Base-by-base conservation (phyloP, 2,797 vertebrate species). In the Peromyscus melanophrys region DNA sequence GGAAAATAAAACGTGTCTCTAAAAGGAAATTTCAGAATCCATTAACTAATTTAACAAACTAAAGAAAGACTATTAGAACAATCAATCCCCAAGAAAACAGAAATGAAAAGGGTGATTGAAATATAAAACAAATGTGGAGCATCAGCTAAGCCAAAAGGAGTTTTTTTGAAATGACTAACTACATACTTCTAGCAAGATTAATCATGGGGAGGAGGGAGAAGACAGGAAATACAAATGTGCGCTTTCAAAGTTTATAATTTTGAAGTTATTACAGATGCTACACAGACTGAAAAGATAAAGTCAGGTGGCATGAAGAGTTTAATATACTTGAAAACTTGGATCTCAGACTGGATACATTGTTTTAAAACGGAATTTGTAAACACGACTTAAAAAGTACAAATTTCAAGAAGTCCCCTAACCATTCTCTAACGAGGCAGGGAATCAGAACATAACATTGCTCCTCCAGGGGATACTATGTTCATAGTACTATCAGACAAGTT, bases 101-200 rank as follows among this genome's bases (percentile, higher is more conserved):
- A 92, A 69, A 61, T 92, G 27, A 73, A 55, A 90, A 52, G 0
- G 43, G n/a, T 75, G n/a, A 96, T 59, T 86, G 65, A 96, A 94
- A 83, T 94, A 73, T 52, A 19, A 67, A 97, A n/a, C 25, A 81
- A 92, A 92, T 65, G 43, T 34, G 63, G 61, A 93, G 23, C 40
- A 88, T 69, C 49, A 93, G 73, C 65, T 65, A 96, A 95, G n/a
- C 4, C 65, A 88, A 61, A 21, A 90, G 6, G 81, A 91, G n/a
- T 67, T 90, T 92, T 91, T 77, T 89, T 89, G 83, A 92, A 89
- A 76, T 89, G 23, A 91, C 17, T 77, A 83, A 86, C 78, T 90
- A 46, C 4, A 80, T 3, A 80, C 40, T 67, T 90, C 34, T 34
- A 61, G 17, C 49, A 92, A 86, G 85, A 71, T 63, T 88, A 90